phyloP scores from a whole-genome alignment of 1,140 invertebrate genomes.

The Sinonovacula constricta region DNA sequence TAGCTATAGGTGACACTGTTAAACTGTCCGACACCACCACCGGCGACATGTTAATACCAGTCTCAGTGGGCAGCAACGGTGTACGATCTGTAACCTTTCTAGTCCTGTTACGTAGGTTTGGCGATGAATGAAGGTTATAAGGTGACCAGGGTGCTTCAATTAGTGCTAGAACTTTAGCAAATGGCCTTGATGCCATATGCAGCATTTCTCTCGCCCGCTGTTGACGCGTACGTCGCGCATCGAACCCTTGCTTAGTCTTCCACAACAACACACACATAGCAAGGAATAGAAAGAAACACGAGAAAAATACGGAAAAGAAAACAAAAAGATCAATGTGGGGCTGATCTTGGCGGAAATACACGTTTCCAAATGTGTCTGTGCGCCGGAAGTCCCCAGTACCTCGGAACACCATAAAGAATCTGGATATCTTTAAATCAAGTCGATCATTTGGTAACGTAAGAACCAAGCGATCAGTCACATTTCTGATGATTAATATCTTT shows the following conservation, averaged over 20 bases:
- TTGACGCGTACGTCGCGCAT: constrained; percentile 79
- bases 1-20: constrained; percentile 90
- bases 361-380: constrained; percentile 85
- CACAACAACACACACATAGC: constrained; percentile 96
- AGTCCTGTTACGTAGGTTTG: constrained; percentile 25
- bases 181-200: constrained; percentile 97
- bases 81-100: constrained; percentile 49
- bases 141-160: constrained; percentile 77
- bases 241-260: constrained; percentile 94
- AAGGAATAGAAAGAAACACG: constrained; percentile 97
- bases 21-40: constrained; percentile 65
- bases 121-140: constrained; percentile 29
- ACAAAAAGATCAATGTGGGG: constrained; percentile 98
- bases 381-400: constrained; percentile 80
- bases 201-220: constrained; percentile 89
- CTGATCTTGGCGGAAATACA: constrained; percentile 97
- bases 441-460: constrained; percentile 91
- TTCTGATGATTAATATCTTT: constrained; percentile 88
- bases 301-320: constrained; percentile 99
- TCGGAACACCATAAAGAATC: constrained; percentile 90
- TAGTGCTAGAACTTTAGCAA: constrained; percentile 89
- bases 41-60: constrained; percentile 32
- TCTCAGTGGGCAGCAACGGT: constrained; percentile 42
- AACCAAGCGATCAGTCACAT: constrained; percentile 91
- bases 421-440: constrained; percentile 89